phyloP scores from a whole-genome alignment of 2,797 vertebrate genomes.

The Dallia pectoralis region DNA sequence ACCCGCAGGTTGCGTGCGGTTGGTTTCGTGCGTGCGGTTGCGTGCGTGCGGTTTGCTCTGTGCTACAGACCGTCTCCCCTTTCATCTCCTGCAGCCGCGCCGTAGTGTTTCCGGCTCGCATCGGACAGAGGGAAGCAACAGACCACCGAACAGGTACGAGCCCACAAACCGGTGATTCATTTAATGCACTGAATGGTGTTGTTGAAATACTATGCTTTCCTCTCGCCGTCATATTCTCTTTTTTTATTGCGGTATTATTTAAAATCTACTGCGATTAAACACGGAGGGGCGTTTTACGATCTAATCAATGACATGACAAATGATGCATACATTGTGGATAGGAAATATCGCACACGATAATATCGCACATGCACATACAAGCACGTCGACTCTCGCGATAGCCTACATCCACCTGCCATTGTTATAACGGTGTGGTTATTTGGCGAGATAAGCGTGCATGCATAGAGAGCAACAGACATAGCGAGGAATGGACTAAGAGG shows the following conservation, averaged over 20 bases:
- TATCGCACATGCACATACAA: neutral
- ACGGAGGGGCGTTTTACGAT: neutral
- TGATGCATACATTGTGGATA: neutral
- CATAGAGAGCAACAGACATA: neutral
- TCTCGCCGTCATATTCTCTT: neutral
- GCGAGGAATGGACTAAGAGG: neutral
- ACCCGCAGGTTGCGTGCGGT: neutral
- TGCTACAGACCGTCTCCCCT: neutral
- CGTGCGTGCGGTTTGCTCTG: neutral
- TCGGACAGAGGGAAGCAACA: neutral
- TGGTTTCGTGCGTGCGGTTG: neutral
- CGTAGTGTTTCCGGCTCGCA: neutral
- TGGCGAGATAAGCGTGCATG: neutral
- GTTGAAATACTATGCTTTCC: neutral
- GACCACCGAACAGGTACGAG: neutral
- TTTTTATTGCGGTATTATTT: neutral
- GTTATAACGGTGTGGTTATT: neutral
- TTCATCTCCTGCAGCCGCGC: neutral
- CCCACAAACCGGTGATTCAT: neutral
- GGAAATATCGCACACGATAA: neutral
- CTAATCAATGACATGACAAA: neutral
- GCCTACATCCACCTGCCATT: neutral
- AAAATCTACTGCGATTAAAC: neutral
- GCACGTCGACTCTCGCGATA: neutral
- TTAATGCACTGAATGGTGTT: neutral